Base-by-base conservation (phyloP, 2,113 vertebrate genomes). In the Aplodontia rufa region DNA sequence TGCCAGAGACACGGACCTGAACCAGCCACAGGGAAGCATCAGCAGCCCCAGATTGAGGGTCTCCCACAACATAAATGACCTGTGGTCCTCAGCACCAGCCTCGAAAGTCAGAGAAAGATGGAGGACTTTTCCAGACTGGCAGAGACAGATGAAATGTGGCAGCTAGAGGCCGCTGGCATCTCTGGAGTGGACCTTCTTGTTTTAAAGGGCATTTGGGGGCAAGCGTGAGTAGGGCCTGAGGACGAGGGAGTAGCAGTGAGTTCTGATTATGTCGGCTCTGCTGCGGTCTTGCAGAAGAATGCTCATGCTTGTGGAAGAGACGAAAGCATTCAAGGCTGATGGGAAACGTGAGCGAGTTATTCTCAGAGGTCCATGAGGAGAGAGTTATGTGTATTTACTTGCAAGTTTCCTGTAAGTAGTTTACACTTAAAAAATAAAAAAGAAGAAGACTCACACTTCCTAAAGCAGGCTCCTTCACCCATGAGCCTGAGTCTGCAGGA, bases 201-300 rank as follows among this genome's bases (percentile, higher is more conserved):
- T 76, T 16, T 14, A 49, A 35, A 47, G n/a, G 19, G 7, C 68
- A 13, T 49, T 49, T 51, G 6, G 13, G 53, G 66, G 32, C 79
- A 16, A 22, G 20, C 0, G 4, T 5, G 32, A 4, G 0, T 2
- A 32, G 8, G 0, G 4, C 1, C 9, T n/a, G 40, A 32, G 7
- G 66, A 6, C 5, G 8, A 11, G 32, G n/a, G 0, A 19, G 1
- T 0, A 14, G 4, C 6, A 0, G 8, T 0, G 0, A 12, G 6
- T 60, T 60, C 71, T 30, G 8, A 6, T 20, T 55, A 32, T 26
- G 24, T 42, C 0, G 5, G 2, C 45, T 66, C 51, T 10, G 2
- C 2, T 5, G 20, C 11, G 35, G n/a, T 10, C 24, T 5, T 22
- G 12, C 4, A 55, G n/a, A 1, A 79, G 42, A 11, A 1, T 1